Evolutionary conservation across 92 coral and sea anemone species (phyloP).

Genomic region (Siderastrea siderea): DNA sequence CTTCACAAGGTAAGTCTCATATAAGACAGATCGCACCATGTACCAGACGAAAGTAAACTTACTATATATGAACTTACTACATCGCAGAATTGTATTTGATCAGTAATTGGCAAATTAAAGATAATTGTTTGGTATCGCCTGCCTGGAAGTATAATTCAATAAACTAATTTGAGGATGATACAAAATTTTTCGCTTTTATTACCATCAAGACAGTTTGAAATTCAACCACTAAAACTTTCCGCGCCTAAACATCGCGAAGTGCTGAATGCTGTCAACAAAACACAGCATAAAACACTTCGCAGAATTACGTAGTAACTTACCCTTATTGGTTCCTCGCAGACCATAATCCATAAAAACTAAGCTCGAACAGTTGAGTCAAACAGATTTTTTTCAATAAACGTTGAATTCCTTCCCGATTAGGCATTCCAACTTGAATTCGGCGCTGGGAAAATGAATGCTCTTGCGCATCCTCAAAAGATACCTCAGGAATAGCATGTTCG

Average conservation of each 20-base stretch:
- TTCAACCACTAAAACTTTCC: neutral
- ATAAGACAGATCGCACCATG: too few relatives aligned
- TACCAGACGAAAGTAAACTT: too few relatives aligned
- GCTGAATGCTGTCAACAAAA: constrained; percentile 18
- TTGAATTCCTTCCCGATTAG: constrained; percentile 19
- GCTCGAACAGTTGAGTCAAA: constrained; percentile 7
- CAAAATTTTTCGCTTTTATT: neutral
- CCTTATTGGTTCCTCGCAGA: constrained; percentile 99
- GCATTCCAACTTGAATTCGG: constrained; percentile 69
- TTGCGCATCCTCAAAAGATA: constrained; percentile 43
- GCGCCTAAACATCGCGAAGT: constrained; percentile 25
- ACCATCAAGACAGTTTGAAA: neutral
- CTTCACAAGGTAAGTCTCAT: too few relatives aligned
- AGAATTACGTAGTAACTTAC: constrained; percentile 62
- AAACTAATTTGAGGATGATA: neutral
- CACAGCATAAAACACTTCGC: neutral
- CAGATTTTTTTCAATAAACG: constrained; percentile 20
- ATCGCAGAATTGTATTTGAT: neutral
- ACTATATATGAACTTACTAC: neutral
- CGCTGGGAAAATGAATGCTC: constrained; percentile 46
- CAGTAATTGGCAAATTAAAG: neutral
- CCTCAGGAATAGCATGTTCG: constrained; percentile 6
- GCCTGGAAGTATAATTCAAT: neutral
- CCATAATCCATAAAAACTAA: constrained; percentile 86
- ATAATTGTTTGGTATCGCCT: neutral